Percentiles rank a stretch among this genome's conserved stretches.
Evolutionary conservation across 2,113 vertebrate genomes (phyloP).

Genomic region (Dipodomys ordii): DNA sequence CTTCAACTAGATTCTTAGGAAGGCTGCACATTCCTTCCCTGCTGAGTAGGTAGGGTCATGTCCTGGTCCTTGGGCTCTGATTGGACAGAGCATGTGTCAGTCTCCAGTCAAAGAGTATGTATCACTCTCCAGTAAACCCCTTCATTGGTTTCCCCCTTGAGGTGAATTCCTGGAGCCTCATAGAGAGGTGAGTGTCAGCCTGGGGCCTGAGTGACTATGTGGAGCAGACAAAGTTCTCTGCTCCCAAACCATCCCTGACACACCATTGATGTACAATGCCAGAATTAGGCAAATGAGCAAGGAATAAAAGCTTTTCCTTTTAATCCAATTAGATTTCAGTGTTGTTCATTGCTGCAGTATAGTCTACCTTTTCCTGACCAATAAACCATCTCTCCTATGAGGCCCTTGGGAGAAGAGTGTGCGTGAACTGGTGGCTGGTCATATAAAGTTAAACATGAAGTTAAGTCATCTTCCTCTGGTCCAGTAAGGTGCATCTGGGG

Average conservation of each 20-base stretch:
- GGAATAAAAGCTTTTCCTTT: background rate
- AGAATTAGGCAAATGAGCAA: background rate
- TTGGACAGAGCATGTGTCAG: background rate
- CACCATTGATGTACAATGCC: too few relatives aligned
- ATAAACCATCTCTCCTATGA: background rate
- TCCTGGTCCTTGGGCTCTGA: background rate
- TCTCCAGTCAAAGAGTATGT: too few relatives aligned
- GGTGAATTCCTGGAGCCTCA: background rate
- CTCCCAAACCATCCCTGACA: background rate
- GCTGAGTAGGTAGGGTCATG: accelerated
- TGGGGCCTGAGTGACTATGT: background rate
- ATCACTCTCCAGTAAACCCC: background rate
- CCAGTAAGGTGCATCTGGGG: background rate
- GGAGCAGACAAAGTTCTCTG: background rate
- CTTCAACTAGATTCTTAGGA: background rate
- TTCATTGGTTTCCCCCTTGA: background rate
- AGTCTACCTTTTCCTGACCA: background rate
- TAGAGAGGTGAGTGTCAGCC: background rate
- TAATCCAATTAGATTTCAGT: background rate
- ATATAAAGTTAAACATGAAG: too few relatives aligned
- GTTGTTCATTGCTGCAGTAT: background rate
- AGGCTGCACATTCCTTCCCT: accelerated
- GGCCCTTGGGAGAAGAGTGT: background rate
- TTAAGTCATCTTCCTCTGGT: background rate
- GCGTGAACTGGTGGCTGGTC: background rate